These are phyloP conservation scores for Cepaea nemoralis DNA, from an alignment of 1,140 invertebrate genomes.

Conservation along the genomic window DNA sequence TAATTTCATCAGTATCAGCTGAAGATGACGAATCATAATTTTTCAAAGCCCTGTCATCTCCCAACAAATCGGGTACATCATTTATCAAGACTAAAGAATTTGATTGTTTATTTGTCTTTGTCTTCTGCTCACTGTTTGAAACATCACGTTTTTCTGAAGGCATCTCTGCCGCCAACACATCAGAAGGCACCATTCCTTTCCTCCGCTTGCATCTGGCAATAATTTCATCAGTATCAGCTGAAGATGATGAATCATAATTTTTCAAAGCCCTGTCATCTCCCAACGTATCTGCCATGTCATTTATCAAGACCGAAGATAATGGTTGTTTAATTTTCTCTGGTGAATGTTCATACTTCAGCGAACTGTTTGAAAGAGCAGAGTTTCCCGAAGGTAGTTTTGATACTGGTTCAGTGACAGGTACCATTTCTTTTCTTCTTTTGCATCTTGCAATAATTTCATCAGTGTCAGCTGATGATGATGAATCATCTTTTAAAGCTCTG, in stretches of 20 bases:
- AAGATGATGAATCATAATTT: too few species aligned
- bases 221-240: too few species aligned
- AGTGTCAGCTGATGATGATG: constrained; percentile 40
- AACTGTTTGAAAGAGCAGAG: neutral
- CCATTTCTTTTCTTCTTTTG: neutral
- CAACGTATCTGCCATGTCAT: too few species aligned
- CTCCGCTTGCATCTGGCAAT: too few species aligned
- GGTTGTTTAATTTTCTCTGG: neutral
- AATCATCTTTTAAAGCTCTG: constrained; percentile 11
- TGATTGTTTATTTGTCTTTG: neutral
- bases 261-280: too few species aligned
- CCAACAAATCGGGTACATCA: too few species aligned
- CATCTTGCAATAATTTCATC: constrained; percentile 36
- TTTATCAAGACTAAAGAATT: neutral
- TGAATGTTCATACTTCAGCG: neutral
- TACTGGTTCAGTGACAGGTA: neutral
- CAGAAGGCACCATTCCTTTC: too few species aligned
- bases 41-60: too few species aligned
- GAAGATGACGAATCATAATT: too few species aligned
- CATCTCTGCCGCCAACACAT: too few species aligned
- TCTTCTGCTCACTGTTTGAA: neutral
- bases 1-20: too few species aligned
- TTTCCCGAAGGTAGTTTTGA: neutral
- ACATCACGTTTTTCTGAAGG: too few species aligned
- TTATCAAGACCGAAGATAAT: neutral